A percentile compares a stretch with the other conserved stretches of the same genome.
phyloP scores from a whole-genome alignment of 2,113 vertebrate genomes.

The Gallinago jamesoni region DNA sequence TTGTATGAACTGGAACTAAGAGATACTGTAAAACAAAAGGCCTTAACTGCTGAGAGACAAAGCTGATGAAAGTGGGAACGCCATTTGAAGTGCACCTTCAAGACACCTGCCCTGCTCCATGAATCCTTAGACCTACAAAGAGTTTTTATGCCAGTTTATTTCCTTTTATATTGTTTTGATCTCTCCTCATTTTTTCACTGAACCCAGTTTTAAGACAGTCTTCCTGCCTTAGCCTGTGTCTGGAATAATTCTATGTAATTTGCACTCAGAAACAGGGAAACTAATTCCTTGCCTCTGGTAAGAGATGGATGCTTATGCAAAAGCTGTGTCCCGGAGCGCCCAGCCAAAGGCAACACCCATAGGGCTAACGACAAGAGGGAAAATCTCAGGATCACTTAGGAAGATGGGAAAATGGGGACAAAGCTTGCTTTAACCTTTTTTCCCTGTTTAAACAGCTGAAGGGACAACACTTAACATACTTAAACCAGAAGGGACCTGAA shows the following conservation, averaged over 20 bases:
- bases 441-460: neutral
- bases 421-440: neutral
- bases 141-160: neutral
- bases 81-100: neutral
- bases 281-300: neutral
- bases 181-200: neutral
- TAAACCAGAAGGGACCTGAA: neutral
- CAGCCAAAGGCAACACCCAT: neutral
- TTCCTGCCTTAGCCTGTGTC: neutral
- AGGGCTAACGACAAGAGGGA: neutral
- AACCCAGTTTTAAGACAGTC: neutral
- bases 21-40: neutral
- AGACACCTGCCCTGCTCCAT: neutral
- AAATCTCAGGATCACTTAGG: neutral
- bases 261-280: neutral
- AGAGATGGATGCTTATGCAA: neutral
- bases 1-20: neutral
- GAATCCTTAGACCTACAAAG: neutral
- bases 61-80: neutral
- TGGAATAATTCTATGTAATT: neutral
- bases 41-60: neutral
- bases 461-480: neutral
- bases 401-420: neutral
- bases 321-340: neutral
- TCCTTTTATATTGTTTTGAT: neutral